Base-by-base conservation (phyloP, 2,888 invertebrate genomes). In the Cryptops parisi region DNA sequence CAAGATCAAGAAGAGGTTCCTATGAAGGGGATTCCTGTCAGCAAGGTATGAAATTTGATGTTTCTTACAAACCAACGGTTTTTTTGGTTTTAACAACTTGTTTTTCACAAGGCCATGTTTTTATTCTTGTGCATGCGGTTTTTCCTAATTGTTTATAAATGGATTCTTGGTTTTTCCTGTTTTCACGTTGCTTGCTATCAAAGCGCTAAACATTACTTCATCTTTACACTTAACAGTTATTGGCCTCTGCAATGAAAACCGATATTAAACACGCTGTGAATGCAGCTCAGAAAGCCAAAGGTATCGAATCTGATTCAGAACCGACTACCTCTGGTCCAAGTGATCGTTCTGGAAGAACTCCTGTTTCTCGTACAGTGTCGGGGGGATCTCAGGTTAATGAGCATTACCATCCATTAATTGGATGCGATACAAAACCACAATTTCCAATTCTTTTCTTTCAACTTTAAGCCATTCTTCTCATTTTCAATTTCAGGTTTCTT, bases 171-270 rank as follows among this genome's bases (percentile, higher is more conserved):
- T n/a, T n/a, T n/a, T n/a, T n/a, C n/a, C n/a, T n/a, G n/a, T n/a
- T n/a, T n/a, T n/a, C n/a, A n/a, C n/a, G n/a, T n/a, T n/a, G n/a
- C n/a, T 3, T 12, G 41, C 17, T 21, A 19, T 19, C 3, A 41
- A 41, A 3, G 4, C 21, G 5, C 12, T 5, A 17, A 40, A 40
- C 44, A 2, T 44, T 12, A 19, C 6, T 44, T 23, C 21, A 9
- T 2, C 2, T 1, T 5, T 22, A 24, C 26, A 25, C 26, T 46
- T 3, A 12, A 26, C n/a, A 86, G 84, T 76, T 86, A 69, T 76
- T 86, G 74, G 79, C 79, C 68, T 77, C 80, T 66, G 79, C 79
- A 62, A 74, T 85, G 75, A 84, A 82, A 78, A 82, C 81, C 64
- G 81, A 84, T 71, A 74, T 84, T 70, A 73, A 74, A 62, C 72